phyloP scores from a whole-genome alignment of 2,888 invertebrate species.

The Heliconius ethilla region DNA sequence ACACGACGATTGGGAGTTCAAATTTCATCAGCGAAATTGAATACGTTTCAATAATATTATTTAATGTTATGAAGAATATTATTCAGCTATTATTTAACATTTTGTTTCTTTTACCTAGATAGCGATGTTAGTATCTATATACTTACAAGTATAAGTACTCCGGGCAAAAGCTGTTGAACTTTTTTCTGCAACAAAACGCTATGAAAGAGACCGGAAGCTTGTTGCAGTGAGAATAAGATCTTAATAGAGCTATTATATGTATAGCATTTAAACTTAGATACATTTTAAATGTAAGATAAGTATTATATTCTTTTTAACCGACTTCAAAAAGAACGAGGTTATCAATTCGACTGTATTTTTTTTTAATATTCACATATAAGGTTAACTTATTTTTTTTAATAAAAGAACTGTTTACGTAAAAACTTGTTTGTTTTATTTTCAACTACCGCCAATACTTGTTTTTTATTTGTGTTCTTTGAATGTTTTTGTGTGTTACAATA shows the following conservation, averaged over 20 bases:
- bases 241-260: slow-evolving; percentile 2
- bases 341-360: too few relatives aligned
- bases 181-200: not conserved
- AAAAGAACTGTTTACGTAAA: not conserved
- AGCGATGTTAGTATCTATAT: not conserved
- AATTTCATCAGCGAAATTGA: too few relatives aligned
- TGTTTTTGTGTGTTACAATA: too few relatives aligned
- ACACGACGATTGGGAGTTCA: too few relatives aligned
- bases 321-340: too few relatives aligned
- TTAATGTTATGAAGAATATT: not conserved
- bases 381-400: too few relatives aligned
- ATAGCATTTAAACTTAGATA: not conserved
- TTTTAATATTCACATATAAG: too few relatives aligned
- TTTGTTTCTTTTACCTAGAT: not conserved
- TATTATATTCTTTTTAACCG: too few relatives aligned
- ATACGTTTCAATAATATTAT: too few relatives aligned
- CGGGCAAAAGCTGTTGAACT: slow-evolving; percentile 7
- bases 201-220: not conserved
- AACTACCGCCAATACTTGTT: not conserved
- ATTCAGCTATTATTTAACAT: not conserved
- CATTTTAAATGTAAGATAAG: not conserved
- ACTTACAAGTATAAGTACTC: not conserved
- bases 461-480: not conserved
- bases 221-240: slow-evolving; percentile 15
- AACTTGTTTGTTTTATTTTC: not conserved